These are phyloP conservation scores for Crambe crambe DNA, from an alignment of 37 sponge, comb jelly and placozoan genomes.

Conservation along the genomic window DNA sequence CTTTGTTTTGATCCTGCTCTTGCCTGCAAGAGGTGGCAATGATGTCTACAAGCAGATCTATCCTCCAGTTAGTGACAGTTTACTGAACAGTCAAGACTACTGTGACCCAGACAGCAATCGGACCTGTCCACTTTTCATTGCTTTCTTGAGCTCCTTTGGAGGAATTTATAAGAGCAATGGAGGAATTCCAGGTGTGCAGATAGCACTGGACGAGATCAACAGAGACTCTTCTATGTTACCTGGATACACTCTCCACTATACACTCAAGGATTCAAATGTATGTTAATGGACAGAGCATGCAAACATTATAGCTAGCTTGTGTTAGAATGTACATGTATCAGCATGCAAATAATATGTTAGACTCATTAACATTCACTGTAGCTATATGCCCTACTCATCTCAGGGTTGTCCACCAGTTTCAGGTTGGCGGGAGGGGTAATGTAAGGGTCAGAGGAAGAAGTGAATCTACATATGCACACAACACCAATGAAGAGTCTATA, in stretches of 20 bases:
- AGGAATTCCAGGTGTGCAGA: constrained; percentile 25
- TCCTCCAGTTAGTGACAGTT: not conserved
- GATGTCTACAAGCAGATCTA: constrained; percentile 5
- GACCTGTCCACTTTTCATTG: constrained; percentile 19
- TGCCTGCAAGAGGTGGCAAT: not conserved
- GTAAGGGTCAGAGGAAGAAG: no score
- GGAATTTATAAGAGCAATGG: constrained; percentile 27
- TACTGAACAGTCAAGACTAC: not conserved
- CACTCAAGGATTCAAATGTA: constrained; percentile 30
- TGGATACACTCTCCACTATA: constrained; percentile 34
- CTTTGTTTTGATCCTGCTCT: not conserved
- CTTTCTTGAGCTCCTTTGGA: constrained; percentile 32
- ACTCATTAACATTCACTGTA: no score
- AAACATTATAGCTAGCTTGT: no score
- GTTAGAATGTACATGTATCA: no score
- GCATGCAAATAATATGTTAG: no score
- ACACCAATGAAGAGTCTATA: no score
- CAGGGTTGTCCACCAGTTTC: no score
- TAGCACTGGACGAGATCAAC: constrained; percentile 39
- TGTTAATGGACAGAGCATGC: no score
- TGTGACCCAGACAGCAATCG: not conserved
- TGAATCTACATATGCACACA: no score
- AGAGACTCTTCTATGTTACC: constrained; percentile 10
- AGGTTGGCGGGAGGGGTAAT: no score
- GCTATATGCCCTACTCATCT: no score